phyloP scores from a whole-genome alignment of 2,797 vertebrate species.

The Pseudopleuronectes americanus region DNA sequence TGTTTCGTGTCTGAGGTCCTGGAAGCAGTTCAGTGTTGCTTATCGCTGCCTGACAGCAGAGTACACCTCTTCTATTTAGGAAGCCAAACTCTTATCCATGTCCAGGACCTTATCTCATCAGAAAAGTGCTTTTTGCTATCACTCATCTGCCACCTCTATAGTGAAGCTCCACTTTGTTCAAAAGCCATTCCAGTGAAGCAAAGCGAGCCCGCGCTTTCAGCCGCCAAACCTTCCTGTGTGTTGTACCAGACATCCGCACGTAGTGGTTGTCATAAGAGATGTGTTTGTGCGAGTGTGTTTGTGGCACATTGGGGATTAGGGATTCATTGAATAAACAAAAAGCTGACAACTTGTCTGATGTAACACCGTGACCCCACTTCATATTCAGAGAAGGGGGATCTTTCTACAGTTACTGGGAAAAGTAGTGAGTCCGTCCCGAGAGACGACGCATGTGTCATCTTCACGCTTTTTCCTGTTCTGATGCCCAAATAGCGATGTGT shows the following conservation, averaged over 20 bases:
- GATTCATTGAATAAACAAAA: slow-evolving; percentile 86
- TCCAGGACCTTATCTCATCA: slow-evolving; percentile 79
- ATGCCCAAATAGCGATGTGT: slow-evolving; percentile 76
- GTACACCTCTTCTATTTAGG: slow-evolving; percentile 60
- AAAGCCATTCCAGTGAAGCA: slow-evolving; percentile 66
- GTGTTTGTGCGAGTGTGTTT: slow-evolving; percentile 76
- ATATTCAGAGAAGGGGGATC: slow-evolving; percentile 74
- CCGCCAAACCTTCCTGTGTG: slow-evolving; percentile 62
- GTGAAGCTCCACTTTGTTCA: slow-evolving; percentile 64
- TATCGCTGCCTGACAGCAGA: slow-evolving; percentile 74
- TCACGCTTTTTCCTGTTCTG: slow-evolving; percentile 74
- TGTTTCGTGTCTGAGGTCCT: slow-evolving; percentile 62
- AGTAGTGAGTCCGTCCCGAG: slow-evolving; percentile 75
- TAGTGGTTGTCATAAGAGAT: slow-evolving; percentile 80
- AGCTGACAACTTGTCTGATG: slow-evolving; percentile 84
- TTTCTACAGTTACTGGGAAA: slow-evolving; percentile 82
- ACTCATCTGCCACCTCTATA: slow-evolving; percentile 66
- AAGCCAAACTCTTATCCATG: slow-evolving; percentile 74
- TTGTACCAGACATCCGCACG: slow-evolving; percentile 69
- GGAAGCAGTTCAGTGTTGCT: slow-evolving; percentile 73
- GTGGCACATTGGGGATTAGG: slow-evolving; percentile 78
- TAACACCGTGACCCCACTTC: slow-evolving; percentile 82
- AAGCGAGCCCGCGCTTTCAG: slow-evolving; percentile 53
- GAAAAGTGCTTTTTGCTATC: slow-evolving; percentile 60
- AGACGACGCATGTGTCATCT: slow-evolving; percentile 79